These are phyloP conservation scores for Scalopus aquaticus DNA, from an alignment of 2,113 vertebrate genomes.

Conservation along the genomic window DNA sequence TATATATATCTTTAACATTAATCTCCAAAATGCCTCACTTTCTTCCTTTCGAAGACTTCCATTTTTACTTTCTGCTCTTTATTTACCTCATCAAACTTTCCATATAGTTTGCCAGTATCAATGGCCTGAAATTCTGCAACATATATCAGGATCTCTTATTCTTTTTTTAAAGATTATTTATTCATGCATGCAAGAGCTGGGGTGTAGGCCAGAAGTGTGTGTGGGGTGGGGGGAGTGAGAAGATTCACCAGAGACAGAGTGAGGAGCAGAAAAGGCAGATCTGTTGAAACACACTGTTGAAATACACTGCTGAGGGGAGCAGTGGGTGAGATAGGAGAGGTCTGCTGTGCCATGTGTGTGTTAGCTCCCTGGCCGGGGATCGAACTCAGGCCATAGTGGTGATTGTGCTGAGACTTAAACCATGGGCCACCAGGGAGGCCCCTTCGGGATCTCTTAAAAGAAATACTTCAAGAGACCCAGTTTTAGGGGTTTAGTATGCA, in stretches of 20 bases:
- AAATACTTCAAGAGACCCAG: background rate
- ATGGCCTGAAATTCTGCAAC: background rate
- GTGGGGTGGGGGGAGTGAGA: no score
- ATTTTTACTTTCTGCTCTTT: background rate
- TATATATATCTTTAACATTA: background rate
- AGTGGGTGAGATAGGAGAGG: no score
- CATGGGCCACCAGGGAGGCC: no score
- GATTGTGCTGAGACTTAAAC: no score
- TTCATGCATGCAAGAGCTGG: background rate
- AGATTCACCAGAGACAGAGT: no score
- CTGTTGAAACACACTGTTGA: no score
- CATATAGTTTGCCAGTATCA: background rate
- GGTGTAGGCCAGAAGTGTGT: no score
- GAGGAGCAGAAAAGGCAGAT: no score
- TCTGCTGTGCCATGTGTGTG: no score
- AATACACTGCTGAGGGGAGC: no score
- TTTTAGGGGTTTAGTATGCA: background rate
- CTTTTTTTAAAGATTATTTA: background rate
- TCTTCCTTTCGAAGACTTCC: background rate
- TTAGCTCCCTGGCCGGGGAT: no score
- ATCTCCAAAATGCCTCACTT: background rate
- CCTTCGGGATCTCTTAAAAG: background rate
- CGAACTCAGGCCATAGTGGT: no score
- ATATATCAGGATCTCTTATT: background rate
- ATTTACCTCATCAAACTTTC: background rate